Evolutionary conservation across 2,797 vertebrate genomes (phyloP).

Genomic region (Chiloscyllium punctatum): DNA sequence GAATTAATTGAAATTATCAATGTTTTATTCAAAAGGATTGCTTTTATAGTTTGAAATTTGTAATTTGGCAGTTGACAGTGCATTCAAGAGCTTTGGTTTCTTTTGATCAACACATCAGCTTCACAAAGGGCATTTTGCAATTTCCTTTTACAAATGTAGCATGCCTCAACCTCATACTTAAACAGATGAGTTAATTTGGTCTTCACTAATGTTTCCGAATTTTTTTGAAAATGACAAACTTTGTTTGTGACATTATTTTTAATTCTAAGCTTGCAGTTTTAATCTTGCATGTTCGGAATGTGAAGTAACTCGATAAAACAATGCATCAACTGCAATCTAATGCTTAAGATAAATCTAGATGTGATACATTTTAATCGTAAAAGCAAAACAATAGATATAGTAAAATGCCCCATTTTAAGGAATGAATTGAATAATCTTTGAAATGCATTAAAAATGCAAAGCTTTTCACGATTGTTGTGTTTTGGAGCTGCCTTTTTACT

Average conservation of each 20-base stretch:
- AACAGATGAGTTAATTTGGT: neutral
- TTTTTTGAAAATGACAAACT: neutral
- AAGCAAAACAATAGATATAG: neutral
- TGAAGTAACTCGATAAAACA: neutral
- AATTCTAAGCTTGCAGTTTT: neutral
- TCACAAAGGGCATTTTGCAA: neutral
- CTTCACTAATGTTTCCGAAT: neutral
- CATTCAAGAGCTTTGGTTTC: neutral
- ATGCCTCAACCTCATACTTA: neutral
- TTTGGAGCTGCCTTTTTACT: neutral
- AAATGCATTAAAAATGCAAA: neutral
- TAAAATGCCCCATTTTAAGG: neutral
- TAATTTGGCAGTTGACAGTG: neutral
- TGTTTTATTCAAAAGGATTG: neutral
- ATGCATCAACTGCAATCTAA: neutral
- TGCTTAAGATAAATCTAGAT: neutral
- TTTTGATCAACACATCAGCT: neutral
- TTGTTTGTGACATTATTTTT: neutral
- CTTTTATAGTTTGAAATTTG: neutral
- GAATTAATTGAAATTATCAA: constrained; percentile 6
- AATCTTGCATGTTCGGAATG: neutral
- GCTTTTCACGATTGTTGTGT: neutral
- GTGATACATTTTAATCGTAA: neutral
- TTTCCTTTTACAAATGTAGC: neutral
- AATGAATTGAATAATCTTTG: neutral